Evolutionary conservation across 1,140 invertebrate genomes (phyloP).

Genomic region (Eupristina koningsbergeri): DNA sequence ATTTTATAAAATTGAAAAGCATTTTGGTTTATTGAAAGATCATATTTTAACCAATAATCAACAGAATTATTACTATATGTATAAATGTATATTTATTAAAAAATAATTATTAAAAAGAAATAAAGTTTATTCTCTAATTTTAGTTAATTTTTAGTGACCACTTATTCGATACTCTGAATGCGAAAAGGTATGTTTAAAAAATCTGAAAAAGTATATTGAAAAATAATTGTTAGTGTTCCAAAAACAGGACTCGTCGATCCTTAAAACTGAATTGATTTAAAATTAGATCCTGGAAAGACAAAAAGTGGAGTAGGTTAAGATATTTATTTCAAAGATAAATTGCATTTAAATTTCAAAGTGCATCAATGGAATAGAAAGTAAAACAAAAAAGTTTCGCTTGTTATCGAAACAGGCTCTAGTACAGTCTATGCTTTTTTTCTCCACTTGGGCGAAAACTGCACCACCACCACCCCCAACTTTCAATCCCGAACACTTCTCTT

Average conservation of each 20-base stretch:
- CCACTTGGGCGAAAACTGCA: neutral
- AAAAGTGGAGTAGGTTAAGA: neutral
- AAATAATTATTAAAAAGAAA: too few relatives aligned
- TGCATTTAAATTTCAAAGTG: conserved; percentile 23
- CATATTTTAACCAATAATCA: too few relatives aligned
- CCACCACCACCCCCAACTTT: conserved; percentile 16
- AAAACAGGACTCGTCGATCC: neutral
- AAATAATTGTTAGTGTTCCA: too few relatives aligned
- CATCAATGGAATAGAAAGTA: conserved; percentile 12
- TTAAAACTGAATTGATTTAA: neutral
- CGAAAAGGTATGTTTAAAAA: too few relatives aligned
- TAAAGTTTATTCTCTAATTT: too few relatives aligned
- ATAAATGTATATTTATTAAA: too few relatives aligned
- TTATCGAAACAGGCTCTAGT: neutral
- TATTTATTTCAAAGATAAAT: conserved; percentile 1
- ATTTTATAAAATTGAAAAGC: too few relatives aligned
- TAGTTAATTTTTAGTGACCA: too few relatives aligned
- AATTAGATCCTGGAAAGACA: neutral
- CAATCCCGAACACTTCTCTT: neutral
- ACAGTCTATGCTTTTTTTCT: neutral
- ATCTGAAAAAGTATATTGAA: too few relatives aligned
- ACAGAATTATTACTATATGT: too few relatives aligned
- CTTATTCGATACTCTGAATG: too few relatives aligned
- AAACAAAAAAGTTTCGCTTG: conserved; percentile 16
- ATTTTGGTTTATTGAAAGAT: too few relatives aligned